Evolutionary conservation across 2,113 vertebrate species (phyloP).

Genomic region (Albula glossodonta): DNA sequence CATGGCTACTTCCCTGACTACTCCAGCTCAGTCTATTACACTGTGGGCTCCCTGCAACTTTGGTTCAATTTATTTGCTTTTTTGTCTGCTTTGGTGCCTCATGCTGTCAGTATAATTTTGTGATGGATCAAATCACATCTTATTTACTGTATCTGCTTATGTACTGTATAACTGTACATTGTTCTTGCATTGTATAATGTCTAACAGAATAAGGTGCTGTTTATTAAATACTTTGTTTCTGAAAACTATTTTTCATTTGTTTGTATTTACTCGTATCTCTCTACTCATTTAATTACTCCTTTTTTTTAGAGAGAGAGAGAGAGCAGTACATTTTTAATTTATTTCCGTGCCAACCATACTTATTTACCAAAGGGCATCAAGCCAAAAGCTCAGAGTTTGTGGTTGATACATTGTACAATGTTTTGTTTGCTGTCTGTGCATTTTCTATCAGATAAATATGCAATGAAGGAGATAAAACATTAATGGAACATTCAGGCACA

Average conservation of each 20-base stretch:
- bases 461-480: conserved; percentile 49
- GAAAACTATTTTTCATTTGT: no score
- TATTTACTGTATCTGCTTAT: no score
- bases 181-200: no score
- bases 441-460: conserved; percentile 50
- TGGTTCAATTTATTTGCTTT: neutral
- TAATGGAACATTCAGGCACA: conserved; percentile 42
- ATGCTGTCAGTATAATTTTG: neutral
- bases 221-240: no score
- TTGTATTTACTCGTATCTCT: no score
- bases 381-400: neutral
- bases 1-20: conserved; percentile 34
- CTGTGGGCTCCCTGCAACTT: neutral
- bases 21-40: neutral
- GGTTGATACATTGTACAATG: neutral
- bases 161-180: no score
- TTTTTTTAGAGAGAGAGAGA: no score
- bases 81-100: neutral
- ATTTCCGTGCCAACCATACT: neutral
- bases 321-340: no score
- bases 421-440: neutral
- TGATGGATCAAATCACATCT: neutral
- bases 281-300: no score
- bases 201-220: no score
- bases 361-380: neutral